Conservation (phyloP, 2,797 vertebrate species). For the Lithobates sylvaticus region DNA sequence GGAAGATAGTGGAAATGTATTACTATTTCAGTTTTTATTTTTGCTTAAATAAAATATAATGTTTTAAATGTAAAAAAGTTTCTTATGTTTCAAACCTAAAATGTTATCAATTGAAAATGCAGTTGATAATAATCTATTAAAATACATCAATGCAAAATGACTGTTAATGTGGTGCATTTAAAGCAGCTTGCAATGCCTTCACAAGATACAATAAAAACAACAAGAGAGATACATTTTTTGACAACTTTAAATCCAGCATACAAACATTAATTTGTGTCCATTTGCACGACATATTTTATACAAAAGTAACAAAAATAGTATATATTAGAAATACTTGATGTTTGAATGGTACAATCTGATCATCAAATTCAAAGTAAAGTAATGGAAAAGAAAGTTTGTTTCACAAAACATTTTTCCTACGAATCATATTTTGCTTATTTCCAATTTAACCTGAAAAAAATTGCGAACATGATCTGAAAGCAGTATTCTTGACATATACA, state of each 20-base stretch:
- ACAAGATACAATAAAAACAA: conserved; percentile 63
- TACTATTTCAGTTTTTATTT: neutral
- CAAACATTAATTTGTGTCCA: conserved; percentile 53
- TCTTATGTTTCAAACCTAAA: neutral
- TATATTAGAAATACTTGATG: conserved; percentile 63
- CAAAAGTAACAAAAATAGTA: conserved; percentile 67
- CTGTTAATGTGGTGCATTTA: neutral
- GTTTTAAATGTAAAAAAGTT: neutral
- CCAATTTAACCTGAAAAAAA: conserved; percentile 72
- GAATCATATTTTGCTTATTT: conserved; percentile 85
- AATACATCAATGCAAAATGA: neutral
- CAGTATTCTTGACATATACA: conserved; percentile 35
- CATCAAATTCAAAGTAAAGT: conserved; percentile 69
- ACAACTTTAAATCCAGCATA: conserved; percentile 68
- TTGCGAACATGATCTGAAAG: conserved; percentile 27
- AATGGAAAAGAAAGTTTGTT: conserved; percentile 64
- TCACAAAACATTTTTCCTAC: conserved; percentile 68
- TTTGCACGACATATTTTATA: conserved; percentile 64
- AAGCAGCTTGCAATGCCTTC: conserved; percentile 4
- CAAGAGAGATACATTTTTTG: conserved; percentile 77
- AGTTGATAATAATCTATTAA: neutral
- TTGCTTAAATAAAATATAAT: neutral
- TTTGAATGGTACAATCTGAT: conserved; percentile 73
- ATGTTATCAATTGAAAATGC: neutral
- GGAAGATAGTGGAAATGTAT: neutral